Base-by-base conservation (phyloP, 2,888 invertebrate species). In the Sesamia inferens region DNA sequence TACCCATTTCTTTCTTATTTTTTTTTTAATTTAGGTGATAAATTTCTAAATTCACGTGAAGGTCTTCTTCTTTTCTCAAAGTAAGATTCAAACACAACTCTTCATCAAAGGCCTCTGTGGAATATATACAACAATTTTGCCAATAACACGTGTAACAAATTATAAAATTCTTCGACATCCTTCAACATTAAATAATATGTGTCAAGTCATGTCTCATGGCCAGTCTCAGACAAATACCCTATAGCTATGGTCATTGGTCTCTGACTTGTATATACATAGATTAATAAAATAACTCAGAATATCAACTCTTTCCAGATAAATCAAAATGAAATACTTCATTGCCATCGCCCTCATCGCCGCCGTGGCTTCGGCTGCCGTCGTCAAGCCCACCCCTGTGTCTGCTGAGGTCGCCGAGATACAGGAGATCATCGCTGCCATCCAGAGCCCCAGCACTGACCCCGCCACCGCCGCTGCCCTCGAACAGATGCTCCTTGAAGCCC, bases 331-430 rank as follows among this genome's bases (percentile, higher is more conserved):
- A 91, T 93, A 87, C 91, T 86, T 94, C 85, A 62, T 92, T 54
- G 91, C 91, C 66, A 85, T 94, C 85, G 91, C 92, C 66, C 85
- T 93, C 59, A 87, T 93, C 87, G 93, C 88, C 83, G 86, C 92
- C 81, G 92, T 92, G 89, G 92, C 93, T 64, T 90, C 92, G 81
- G 92, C 91, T 78, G 87, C 87, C 66, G 61, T 79, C 70, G 63
- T 79, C 71, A 11, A 0, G 54, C 65, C 88, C 55, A 88, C 81
- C 73, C 90, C 89, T 57, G 13, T 82, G 71, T 22, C 48, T 66
- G 54, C 76, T 44, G 81, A 87, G 75, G 4, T 71, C 3, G 85
- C 85, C 13, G 83, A 86, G 82, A 70, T 87, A 78, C 69, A 90
- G 71, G 84, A 85, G 76, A 77, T 85, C 80, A 73, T 87, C 74